These are phyloP conservation scores for Myotis davidii DNA, from an alignment of 2,113 vertebrate species.

Conservation along the genomic window DNA sequence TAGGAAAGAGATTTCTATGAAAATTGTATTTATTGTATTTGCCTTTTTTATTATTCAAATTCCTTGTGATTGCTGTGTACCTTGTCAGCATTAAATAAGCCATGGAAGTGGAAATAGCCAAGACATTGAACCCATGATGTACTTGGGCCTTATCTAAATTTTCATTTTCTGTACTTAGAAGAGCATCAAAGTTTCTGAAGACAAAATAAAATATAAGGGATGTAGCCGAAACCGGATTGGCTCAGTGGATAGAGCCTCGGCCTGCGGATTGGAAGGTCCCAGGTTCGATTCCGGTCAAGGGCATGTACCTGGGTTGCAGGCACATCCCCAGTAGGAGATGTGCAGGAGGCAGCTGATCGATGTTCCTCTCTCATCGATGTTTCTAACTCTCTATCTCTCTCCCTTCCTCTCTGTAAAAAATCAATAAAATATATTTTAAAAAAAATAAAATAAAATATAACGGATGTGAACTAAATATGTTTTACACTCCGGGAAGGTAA, in stretches of 20 bases:
- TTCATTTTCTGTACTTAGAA: conserved; percentile 34
- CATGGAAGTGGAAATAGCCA: background rate
- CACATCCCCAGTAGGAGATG: too few relatives aligned
- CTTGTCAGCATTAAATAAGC: background rate
- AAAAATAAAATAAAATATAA: conserved; percentile 9
- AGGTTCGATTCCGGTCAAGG: too few relatives aligned
- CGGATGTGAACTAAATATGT: background rate
- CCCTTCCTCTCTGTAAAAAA: too few relatives aligned
- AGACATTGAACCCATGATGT: background rate
- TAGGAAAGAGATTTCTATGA: background rate
- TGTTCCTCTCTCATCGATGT: too few relatives aligned
- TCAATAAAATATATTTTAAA: too few relatives aligned
- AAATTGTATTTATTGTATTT: background rate
- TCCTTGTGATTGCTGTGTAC: background rate
- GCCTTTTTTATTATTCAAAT: conserved; percentile 10
- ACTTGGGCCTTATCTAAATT: background rate
- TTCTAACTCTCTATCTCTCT: too few relatives aligned
- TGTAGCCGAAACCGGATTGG: too few relatives aligned
- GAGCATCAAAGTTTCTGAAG: background rate
- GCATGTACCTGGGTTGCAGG: too few relatives aligned
- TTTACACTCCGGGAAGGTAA: conserved; percentile 40
- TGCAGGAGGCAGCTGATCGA: too few relatives aligned
- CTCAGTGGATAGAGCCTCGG: too few relatives aligned
- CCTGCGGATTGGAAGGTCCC: too few relatives aligned
- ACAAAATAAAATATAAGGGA: background rate